Base-by-base conservation (phyloP, 2,888 invertebrate genomes). In the Eristalinus aeneus region DNA sequence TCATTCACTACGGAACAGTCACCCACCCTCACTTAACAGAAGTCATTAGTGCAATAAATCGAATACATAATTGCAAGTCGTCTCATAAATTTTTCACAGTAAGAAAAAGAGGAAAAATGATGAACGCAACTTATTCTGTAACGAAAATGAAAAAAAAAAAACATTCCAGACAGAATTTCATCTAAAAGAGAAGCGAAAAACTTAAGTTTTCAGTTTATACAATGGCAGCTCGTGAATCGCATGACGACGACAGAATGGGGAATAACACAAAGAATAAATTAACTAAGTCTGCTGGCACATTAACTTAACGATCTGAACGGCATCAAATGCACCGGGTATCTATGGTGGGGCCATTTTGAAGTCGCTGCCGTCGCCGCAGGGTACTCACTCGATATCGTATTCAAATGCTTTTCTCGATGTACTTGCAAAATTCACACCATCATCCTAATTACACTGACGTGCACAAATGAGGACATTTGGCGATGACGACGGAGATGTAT, bases 201-300 rank as follows among this genome's bases (percentile, higher is more conserved):
- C 0, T 12, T 12, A 39, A 8, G 11, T 12, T 39, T 4, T 11
- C 39, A 10, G 39, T 27, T 27, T 27, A 39, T 12, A 12, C 3
- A 39, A 39, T n/a, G 36, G 20, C 69, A 56, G 34, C 72, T 67
- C 54, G 67, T 64, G 69, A 80, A 72, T 46, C 56, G 65, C n/a
- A 65, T 54, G 64, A 16, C 69, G 27, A 71, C 5, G 46, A 8
- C 0, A 1, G 46, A 65, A 58, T 54, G 78, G 60, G 56, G 16
- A 84, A 75, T 67, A 72, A 72, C 60, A 71, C 46, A 31, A 71
- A 36, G 46, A 71, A 79, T 84, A 84, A 84, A 80, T 72, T 75
- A 84, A 84, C 71, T 67, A 71, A 68, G 67, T 75, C 71, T 84
- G 67, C 67, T 74, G 39, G 75, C 84, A 79, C 84, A 84, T 84